Evolutionary conservation across 2,113 vertebrate genomes (phyloP).

Genomic region (Albula goreensis): DNA sequence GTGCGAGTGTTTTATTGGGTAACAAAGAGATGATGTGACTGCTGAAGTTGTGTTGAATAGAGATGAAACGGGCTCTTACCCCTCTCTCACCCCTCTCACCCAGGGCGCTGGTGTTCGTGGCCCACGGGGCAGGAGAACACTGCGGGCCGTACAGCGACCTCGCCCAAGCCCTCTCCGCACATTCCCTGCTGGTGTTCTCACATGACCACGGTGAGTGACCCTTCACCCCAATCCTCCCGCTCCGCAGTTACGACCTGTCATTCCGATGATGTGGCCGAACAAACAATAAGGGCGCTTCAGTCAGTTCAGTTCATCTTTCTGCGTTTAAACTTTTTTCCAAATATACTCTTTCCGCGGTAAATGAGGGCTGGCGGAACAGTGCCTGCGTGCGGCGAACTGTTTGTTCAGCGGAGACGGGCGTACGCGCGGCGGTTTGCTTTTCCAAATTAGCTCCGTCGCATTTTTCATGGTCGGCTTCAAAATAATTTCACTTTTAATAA

Average conservation of each 20-base stretch:
- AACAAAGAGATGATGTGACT: no score
- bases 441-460: no score
- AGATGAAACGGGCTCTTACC: not conserved
- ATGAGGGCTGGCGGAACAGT: not conserved
- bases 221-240: not conserved
- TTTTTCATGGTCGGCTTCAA: no score
- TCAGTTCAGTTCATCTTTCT: not conserved
- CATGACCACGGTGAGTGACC: constrained; percentile 90
- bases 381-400: not conserved
- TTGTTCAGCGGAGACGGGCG: not conserved
- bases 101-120: constrained; percentile 88
- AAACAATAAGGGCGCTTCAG: not conserved
- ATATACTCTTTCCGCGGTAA: not conserved
- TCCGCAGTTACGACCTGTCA: not conserved
- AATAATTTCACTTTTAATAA: not conserved
- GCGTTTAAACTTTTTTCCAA: not conserved
- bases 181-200: constrained; percentile 83
- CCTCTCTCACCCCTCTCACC: constrained; percentile 10
- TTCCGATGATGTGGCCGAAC: no score
- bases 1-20: no score
- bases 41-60: not conserved
- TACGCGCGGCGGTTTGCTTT: no score
- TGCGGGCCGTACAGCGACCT: constrained; percentile 86
- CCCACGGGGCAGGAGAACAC: constrained; percentile 90
- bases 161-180: constrained; percentile 77